A percentile compares a stretch with the other conserved stretches of the same genome.
phyloP scores from a whole-genome alignment of 2,113 vertebrate species.

The Myotis davidii region DNA sequence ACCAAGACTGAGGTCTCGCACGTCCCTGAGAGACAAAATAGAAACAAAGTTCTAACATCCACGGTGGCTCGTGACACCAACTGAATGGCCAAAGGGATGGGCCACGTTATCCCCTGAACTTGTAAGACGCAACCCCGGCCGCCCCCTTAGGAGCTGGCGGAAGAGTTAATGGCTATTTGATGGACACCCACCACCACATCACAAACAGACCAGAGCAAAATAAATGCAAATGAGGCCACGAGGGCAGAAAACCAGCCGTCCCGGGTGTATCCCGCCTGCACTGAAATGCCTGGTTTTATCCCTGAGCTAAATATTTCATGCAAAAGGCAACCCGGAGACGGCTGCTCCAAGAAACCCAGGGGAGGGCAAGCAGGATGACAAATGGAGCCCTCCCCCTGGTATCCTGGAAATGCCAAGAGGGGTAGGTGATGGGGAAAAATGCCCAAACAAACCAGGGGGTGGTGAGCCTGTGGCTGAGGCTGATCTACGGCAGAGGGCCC shows the following conservation, averaged over 20 bases:
- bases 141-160: neutral
- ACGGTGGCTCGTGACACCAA: neutral
- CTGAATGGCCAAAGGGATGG: neutral
- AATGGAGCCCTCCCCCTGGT: conserved; percentile 58
- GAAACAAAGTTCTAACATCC: neutral
- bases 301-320: conserved; percentile 71
- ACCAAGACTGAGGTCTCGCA: neutral
- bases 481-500: conserved; percentile 57
- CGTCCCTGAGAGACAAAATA: neutral
- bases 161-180: conserved; percentile 58
- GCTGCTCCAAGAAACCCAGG: conserved; percentile 57
- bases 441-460: neutral
- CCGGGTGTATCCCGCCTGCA: conserved; percentile 41
- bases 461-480: neutral
- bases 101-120: neutral
- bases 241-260: conserved; percentile 62
- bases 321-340: conserved; percentile 53
- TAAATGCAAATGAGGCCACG: conserved; percentile 66
- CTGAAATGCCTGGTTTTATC: conserved; percentile 34
- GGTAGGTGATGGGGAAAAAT: conserved; percentile 53
- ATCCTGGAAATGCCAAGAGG: conserved; percentile 62
- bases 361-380: conserved; percentile 75
- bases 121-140: neutral
- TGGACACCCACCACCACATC: conserved; percentile 62
- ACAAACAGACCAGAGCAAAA: conserved; percentile 43